Evolutionary conservation across 2,888 invertebrate species (phyloP).

Genomic region (Acleris literana): DNA sequence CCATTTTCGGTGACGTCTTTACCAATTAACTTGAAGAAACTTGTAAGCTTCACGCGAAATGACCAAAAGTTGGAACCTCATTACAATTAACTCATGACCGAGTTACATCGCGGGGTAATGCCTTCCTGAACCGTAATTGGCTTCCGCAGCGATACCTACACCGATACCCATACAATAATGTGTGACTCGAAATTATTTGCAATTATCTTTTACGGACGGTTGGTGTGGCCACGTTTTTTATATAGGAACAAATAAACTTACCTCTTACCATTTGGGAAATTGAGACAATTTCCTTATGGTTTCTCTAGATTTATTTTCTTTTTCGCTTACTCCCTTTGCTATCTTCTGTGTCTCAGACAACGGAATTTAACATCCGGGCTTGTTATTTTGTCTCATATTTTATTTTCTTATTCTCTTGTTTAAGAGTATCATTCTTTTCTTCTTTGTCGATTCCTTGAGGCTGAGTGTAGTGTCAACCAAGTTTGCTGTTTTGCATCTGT

Average conservation of each 20-base stretch:
- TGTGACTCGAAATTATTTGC: slow-evolving; percentile 48
- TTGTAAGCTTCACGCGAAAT: not conserved
- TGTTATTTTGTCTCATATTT: no score
- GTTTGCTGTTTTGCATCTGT: no score
- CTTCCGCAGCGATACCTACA: slow-evolving; percentile 47
- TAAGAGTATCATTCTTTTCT: no score
- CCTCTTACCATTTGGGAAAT: not conserved
- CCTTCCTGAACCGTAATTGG: slow-evolving; percentile 39
- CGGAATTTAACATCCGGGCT: no score
- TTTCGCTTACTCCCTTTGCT: no score
- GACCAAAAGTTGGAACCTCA: slow-evolving; percentile 3
- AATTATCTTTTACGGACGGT: slow-evolving; percentile 42
- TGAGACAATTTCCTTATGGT: no score
- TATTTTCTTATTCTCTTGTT: no score
- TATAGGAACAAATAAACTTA: slow-evolving; percentile 1
- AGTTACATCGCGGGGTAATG: slow-evolving; percentile 32
- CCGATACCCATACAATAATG: slow-evolving; percentile 45
- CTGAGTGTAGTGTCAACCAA: no score
- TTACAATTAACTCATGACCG: slow-evolving; percentile 13
- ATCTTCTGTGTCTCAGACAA: no score
- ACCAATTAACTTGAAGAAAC: no score
- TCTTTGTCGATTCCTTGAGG: no score
- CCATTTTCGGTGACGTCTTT: not conserved
- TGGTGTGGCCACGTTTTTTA: slow-evolving; percentile 28
- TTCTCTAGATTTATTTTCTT: no score